Percentiles rank a stretch among this genome's conserved stretches.
Evolutionary conservation across 2,113 vertebrate genomes (phyloP).

Genomic region (Dendrocopos noguchii): DNA sequence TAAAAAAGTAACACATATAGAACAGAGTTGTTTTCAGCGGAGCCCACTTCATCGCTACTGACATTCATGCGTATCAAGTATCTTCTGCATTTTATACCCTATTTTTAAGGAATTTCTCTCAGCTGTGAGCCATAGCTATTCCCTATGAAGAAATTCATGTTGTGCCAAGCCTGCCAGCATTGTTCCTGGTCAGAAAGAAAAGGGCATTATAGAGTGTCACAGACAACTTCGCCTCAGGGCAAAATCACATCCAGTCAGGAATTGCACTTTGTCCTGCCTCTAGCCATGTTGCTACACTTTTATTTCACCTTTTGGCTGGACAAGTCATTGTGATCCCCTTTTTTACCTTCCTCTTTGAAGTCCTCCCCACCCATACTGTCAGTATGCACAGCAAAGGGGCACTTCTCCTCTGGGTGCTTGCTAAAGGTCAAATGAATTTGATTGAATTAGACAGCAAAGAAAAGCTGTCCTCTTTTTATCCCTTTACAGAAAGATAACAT

Average conservation of each 20-base stretch:
- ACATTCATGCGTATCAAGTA: neutral
- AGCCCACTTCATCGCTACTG: neutral
- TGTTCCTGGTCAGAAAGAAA: neutral
- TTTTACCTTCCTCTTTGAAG: neutral
- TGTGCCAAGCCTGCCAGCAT: neutral
- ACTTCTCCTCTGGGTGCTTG: neutral
- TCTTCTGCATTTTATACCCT: neutral
- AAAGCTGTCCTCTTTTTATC: neutral
- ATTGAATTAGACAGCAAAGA: neutral
- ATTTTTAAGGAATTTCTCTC: neutral
- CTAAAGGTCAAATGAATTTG: neutral
- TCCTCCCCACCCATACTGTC: neutral
- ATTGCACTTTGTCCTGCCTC: neutral
- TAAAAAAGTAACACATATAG: accelerated
- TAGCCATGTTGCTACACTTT: neutral
- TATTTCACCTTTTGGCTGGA: neutral
- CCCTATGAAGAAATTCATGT: neutral
- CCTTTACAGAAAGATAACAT: neutral
- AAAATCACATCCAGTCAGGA: neutral
- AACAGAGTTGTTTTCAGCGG: neutral
- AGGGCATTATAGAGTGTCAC: neutral
- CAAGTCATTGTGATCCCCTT: neutral
- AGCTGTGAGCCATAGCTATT: neutral
- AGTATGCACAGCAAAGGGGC: neutral
- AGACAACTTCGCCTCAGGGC: neutral